Evolutionary conservation across 1,140 invertebrate genomes (phyloP).

Genomic region (Drosophila pectinifera): DNA sequence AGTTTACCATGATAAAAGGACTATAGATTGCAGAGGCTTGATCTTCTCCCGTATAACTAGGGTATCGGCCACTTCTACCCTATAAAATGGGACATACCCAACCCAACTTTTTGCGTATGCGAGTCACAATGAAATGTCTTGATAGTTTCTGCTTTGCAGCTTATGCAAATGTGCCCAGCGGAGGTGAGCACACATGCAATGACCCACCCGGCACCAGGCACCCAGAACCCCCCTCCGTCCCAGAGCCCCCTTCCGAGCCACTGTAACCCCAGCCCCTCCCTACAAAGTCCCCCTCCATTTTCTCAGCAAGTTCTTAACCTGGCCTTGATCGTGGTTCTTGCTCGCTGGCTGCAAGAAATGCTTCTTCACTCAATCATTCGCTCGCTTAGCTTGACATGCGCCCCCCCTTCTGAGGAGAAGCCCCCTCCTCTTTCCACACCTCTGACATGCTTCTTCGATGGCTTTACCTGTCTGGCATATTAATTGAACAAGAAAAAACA

Average conservation of each 20-base stretch:
- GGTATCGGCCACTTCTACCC: background rate
- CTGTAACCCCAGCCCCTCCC: background rate
- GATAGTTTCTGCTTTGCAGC: conserved; percentile 24
- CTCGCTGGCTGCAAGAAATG: conserved; percentile 12
- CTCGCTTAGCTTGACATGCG: conserved; percentile 40
- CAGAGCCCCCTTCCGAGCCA: background rate
- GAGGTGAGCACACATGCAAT: conserved; percentile 32
- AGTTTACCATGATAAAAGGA: too few relatives aligned
- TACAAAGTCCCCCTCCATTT: background rate
- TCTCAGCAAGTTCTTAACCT: conserved; percentile 15
- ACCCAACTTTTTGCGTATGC: conserved; percentile 31
- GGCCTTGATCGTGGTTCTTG: conserved; percentile 44
- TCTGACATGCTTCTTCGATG: conserved; percentile 10
- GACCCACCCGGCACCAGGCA: conserved; percentile 16
- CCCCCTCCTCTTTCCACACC: conserved; percentile 8
- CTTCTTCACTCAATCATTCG: conserved; percentile 41
- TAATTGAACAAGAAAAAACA: conserved; percentile 43
- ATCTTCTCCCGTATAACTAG: background rate
- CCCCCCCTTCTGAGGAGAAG: background rate
- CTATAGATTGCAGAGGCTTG: too few relatives aligned
- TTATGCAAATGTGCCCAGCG: conserved; percentile 64
- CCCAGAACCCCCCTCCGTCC: background rate
- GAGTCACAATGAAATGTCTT: conserved; percentile 41
- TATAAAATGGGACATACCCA: too few relatives aligned
- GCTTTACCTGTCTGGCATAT: conserved; percentile 48